These are phyloP conservation scores for Subanguina moxae DNA, from an alignment of 1,140 invertebrate species.

Conservation along the genomic window DNA sequence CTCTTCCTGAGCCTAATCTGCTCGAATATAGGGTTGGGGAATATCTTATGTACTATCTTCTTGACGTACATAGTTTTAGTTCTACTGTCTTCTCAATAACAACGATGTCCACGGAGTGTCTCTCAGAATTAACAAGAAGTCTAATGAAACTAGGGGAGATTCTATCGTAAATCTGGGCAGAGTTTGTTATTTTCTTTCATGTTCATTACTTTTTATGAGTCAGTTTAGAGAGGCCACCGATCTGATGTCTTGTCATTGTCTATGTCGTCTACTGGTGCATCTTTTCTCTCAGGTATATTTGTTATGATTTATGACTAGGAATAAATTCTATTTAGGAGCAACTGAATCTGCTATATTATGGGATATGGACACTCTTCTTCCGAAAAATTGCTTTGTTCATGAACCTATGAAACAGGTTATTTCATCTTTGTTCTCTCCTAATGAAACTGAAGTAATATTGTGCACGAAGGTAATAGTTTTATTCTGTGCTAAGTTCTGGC, in stretches of 20 bases:
- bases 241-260: conserved; percentile 78
- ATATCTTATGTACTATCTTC: conserved; percentile 33
- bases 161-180: conserved; percentile 53
- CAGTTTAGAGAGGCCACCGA: conserved; percentile 76
- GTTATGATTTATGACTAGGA: too few relatives aligned
- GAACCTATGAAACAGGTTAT: conserved; percentile 59
- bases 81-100: conserved; percentile 60
- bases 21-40: conserved; percentile 36
- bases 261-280: conserved; percentile 76
- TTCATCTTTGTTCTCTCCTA: conserved; percentile 77
- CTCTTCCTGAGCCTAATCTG: conserved; percentile 14
- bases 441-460: conserved; percentile 81
- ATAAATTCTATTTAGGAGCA: too few relatives aligned
- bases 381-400: conserved; percentile 40
- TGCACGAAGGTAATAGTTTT: conserved; percentile 70
- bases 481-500: not conserved
- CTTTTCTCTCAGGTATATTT: conserved; percentile 60
- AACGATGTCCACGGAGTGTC: conserved; percentile 60
- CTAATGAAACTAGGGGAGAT: conserved; percentile 25
- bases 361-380: conserved; percentile 37
- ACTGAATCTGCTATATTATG: conserved; percentile 49
- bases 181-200: conserved; percentile 70
- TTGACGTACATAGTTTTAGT: conserved; percentile 40
- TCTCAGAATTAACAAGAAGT: conserved; percentile 38
- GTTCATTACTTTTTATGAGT: not conserved